Conservation (phyloP, 2,888 invertebrate genomes). For the Ochropacha duplaris region DNA sequence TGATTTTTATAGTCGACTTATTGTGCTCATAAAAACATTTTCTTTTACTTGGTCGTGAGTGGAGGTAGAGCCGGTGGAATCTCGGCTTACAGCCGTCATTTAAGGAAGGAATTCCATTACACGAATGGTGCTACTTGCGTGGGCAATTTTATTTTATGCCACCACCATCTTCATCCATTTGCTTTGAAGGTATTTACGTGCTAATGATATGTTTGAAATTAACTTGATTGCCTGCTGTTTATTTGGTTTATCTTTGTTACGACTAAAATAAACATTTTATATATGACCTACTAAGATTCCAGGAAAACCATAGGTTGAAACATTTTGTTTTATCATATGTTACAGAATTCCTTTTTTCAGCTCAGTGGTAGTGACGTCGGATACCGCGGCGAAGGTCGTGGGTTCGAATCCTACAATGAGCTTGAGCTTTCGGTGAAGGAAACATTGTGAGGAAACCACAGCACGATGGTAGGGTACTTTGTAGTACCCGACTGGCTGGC, state of each 20-base stretch:
- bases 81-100: constrained; percentile 49
- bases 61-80: constrained; percentile 35
- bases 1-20: constrained; percentile 44
- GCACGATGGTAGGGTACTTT: no score
- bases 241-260: background rate
- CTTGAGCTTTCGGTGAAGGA: no score
- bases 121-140: constrained; percentile 52
- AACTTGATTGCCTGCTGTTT: constrained; percentile 9
- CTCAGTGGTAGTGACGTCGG: no score
- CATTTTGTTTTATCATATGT: no score
- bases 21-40: constrained; percentile 55
- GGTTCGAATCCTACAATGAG: no score
- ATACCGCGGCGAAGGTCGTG: no score
- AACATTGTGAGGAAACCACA: no score
- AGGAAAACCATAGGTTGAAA: no score
- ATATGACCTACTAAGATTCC: no score
- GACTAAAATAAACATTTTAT: background rate
- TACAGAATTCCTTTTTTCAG: no score
- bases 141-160: constrained; percentile 61
- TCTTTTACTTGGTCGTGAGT: constrained; percentile 40
- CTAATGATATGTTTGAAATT: constrained; percentile 24
- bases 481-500: no score
- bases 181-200: constrained; percentile 24
- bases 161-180: constrained; percentile 41
- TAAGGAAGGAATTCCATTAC: constrained; percentile 60